phyloP scores from a whole-genome alignment of 1,140 invertebrate species.

The Chionoecetes opilio region DNA sequence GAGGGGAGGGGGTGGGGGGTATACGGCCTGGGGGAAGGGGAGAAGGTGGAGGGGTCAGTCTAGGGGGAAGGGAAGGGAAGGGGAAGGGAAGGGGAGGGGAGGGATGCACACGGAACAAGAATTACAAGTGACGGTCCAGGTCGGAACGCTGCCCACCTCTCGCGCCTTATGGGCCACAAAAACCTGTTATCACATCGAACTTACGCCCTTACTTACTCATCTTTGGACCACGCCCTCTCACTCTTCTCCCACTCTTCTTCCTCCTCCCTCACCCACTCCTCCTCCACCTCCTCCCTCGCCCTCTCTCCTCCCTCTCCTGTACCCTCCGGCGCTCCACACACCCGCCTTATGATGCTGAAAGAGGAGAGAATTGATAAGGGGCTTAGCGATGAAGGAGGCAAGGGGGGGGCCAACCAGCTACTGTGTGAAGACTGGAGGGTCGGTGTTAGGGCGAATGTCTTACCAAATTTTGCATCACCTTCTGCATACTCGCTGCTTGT shows the following conservation, averaged over 20 bases:
- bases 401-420: background rate
- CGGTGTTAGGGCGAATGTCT: background rate
- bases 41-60: no score
- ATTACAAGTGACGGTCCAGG: slow-evolving; percentile 40
- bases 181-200: background rate
- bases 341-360: slow-evolving; percentile 14
- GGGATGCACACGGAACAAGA: background rate
- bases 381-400: background rate
- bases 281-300: background rate
- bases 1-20: no score
- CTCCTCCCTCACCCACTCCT: background rate
- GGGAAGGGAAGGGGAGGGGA: background rate
- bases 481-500: no score
- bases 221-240: background rate
- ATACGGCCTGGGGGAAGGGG: no score
- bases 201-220: background rate
- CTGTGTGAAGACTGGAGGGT: background rate
- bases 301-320: slow-evolving; percentile 2
- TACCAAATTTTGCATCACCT: background rate
- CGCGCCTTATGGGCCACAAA: background rate
- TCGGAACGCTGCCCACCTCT: background rate
- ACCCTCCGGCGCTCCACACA: background rate
- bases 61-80: no score
- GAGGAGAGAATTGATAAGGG: slow-evolving; percentile 18
- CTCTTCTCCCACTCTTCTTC: background rate